Evolutionary conservation across 2,888 invertebrate genomes (phyloP).

Genomic region (Cephonodes hylas): DNA sequence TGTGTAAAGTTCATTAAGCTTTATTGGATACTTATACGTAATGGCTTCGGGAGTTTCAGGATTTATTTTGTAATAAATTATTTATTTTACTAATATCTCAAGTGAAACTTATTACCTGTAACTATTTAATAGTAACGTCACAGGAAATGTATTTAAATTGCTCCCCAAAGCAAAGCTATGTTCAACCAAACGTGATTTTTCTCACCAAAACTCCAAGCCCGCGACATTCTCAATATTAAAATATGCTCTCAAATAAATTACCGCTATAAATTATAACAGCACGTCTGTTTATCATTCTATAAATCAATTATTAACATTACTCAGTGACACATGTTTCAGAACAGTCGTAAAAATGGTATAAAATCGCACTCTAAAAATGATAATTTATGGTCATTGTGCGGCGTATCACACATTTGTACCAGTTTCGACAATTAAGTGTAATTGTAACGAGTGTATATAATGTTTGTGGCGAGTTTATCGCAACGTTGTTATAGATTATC

Average conservation of each 20-base stretch:
- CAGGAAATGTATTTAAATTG: neutral
- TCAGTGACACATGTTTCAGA: neutral
- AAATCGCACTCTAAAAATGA: slow-evolving; percentile 1
- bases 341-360: neutral
- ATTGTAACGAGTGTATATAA: neutral
- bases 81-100: too few relatives aligned
- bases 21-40: too few relatives aligned
- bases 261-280: neutral
- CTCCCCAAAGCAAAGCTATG: neutral
- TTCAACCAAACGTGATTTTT: neutral
- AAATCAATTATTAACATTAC: neutral
- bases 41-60: too few relatives aligned
- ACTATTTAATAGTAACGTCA: too few relatives aligned
- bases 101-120: neutral
- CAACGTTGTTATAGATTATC: neutral
- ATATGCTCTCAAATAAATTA: neutral
- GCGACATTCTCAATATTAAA: too few relatives aligned
- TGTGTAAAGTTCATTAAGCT: too few relatives aligned
- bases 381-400: neutral
- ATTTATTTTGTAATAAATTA: too few relatives aligned
- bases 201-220: neutral
- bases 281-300: neutral
- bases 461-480: neutral
- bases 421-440: slow-evolving; percentile 8
- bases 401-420: neutral